Percentiles rank a stretch among this genome's conserved stretches.
phyloP scores from a whole-genome alignment of 2,797 vertebrate genomes.

The Manis pentadactyla region DNA sequence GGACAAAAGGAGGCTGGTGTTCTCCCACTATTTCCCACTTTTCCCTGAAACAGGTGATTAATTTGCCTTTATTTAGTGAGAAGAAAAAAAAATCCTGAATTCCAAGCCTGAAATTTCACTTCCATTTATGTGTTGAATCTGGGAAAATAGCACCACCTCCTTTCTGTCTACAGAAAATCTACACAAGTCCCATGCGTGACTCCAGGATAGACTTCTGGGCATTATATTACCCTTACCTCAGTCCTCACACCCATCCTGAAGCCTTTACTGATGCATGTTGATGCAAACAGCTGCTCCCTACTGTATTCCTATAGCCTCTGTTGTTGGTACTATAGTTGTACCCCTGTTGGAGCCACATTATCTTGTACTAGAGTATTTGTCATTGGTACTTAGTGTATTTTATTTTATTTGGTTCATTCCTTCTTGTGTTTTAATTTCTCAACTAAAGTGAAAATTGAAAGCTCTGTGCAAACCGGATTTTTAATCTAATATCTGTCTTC shows the following conservation, averaged over 20 bases:
- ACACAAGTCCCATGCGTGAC: rapidly evolving
- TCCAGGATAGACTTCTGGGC: too few species aligned
- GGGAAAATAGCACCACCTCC: background rate
- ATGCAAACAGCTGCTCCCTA: background rate
- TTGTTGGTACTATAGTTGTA: rapidly evolving
- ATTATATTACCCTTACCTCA: background rate
- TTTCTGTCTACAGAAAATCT: too few species aligned
- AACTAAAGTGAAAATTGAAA: background rate
- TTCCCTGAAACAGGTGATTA: background rate
- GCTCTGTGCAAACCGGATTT: background rate
- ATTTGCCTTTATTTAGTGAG: background rate
- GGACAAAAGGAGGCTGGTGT: too few species aligned
- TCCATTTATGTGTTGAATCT: background rate
- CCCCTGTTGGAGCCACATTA: rapidly evolving
- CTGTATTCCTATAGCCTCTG: rapidly evolving
- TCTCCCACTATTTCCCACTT: background rate
- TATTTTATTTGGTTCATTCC: background rate
- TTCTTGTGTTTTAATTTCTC: background rate
- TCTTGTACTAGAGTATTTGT: rapidly evolving
- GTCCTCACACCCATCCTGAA: too few species aligned
- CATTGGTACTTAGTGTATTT: background rate
- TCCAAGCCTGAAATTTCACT: background rate
- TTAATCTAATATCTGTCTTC: background rate
- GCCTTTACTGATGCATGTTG: rapidly evolving
- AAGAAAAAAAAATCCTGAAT: background rate